Conservation (phyloP, 2,797 vertebrate species). For the Salarias fasciatus region DNA sequence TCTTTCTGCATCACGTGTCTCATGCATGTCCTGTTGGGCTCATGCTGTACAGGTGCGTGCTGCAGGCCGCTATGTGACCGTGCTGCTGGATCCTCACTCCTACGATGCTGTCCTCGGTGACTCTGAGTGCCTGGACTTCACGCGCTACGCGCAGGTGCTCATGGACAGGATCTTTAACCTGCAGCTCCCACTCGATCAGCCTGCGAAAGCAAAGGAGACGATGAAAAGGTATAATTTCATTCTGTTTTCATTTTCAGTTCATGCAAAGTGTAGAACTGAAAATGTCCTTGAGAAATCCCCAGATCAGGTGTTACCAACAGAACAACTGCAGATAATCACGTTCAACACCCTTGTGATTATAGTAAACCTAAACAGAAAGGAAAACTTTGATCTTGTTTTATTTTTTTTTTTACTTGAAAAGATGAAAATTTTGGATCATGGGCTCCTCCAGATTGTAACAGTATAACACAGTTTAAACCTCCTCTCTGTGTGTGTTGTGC, state of each 20-base stretch:
- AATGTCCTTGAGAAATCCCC: not conserved
- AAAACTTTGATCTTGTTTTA: too few species aligned
- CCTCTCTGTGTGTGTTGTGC: not conserved
- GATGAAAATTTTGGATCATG: too few species aligned
- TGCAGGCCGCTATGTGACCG: slow-evolving; percentile 86
- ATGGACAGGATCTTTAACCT: slow-evolving; percentile 91
- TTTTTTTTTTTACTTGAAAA: too few species aligned
- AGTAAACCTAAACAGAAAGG: too few species aligned
- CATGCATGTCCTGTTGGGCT: not conserved
- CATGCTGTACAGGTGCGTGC: slow-evolving; percentile 80
- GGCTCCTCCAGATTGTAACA: too few species aligned
- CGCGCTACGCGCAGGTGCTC: slow-evolving; percentile 83
- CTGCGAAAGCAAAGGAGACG: slow-evolving; percentile 74
- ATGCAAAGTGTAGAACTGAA: not conserved
- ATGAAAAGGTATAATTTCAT: slow-evolving; percentile 77
- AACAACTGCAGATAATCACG: too few species aligned
- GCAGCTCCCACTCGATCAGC: slow-evolving; percentile 80
- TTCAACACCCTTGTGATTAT: too few species aligned
- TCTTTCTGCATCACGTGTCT: not conserved
- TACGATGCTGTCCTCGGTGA: slow-evolving; percentile 84
- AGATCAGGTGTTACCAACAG: too few species aligned
- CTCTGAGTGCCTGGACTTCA: slow-evolving; percentile 82
- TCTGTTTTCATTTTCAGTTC: slow-evolving; percentile 39
- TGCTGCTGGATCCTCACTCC: slow-evolving; percentile 89
- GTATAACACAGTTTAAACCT: not conserved